These are phyloP conservation scores for Epicauta chinensis DNA, from an alignment of 1,140 invertebrate species.

Conservation along the genomic window DNA sequence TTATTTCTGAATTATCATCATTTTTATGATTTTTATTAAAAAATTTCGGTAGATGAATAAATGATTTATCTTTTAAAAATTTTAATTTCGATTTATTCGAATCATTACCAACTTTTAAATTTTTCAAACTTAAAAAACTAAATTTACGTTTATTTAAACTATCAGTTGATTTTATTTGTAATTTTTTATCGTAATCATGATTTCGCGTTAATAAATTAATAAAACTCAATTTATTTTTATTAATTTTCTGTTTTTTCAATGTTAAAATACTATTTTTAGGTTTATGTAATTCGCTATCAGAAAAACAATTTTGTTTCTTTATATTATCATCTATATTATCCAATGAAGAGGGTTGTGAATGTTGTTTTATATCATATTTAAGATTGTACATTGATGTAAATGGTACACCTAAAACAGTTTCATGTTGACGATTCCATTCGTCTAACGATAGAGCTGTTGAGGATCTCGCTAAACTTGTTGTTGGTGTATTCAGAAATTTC, in stretches of 20 bases:
- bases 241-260: neutral
- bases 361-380: neutral
- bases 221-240: constrained; percentile 10
- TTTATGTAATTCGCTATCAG: constrained; percentile 23
- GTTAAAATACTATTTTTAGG: neutral
- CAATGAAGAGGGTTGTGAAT: constrained; percentile 16
- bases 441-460: constrained; percentile 21
- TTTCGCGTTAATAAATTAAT: neutral
- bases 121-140: constrained; percentile 9
- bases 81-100: too few species aligned
- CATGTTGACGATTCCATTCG: constrained; percentile 20
- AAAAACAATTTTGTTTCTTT: constrained; percentile 17
- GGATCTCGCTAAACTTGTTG: constrained; percentile 15
- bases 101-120: too few species aligned
- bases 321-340: neutral
- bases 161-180: neutral
- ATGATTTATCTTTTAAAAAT: too few species aligned
- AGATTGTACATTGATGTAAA: constrained; percentile 22
- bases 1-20: neutral
- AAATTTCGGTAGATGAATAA: too few species aligned
- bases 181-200: too few species aligned
- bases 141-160: constrained; percentile 6
- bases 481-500: neutral
- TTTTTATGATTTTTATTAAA: constrained; percentile 9
- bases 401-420: constrained; percentile 30